A percentile compares a stretch with the other conserved stretches of the same genome.
Evolutionary conservation across 2,888 invertebrate species (phyloP).

Genomic region (Nysson spinosus): DNA sequence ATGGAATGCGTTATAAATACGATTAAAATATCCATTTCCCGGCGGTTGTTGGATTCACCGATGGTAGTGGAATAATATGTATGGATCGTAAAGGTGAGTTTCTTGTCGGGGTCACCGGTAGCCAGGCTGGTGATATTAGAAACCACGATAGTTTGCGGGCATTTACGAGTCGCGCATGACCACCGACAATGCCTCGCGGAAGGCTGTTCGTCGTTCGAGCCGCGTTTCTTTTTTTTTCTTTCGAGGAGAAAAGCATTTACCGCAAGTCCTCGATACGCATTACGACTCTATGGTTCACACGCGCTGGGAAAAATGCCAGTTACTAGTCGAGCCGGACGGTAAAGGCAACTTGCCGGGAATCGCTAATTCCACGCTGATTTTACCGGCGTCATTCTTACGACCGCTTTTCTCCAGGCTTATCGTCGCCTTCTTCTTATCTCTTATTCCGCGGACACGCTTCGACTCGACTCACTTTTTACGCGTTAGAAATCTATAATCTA

Average conservation of each 20-base stretch:
- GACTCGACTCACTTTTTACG: no score
- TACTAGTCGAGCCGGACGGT: slow-evolving; percentile 31
- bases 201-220: slow-evolving; percentile 53
- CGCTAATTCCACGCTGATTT: slow-evolving; percentile 26
- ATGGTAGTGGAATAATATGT: neutral
- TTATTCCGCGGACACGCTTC: no score
- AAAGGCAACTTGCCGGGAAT: slow-evolving; percentile 48
- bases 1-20: no score
- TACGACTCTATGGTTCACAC: slow-evolving; percentile 49
- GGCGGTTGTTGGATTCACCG: neutral
- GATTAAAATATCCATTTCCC: neutral
- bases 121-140: slow-evolving; percentile 53
- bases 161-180: slow-evolving; percentile 66
- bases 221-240: slow-evolving; percentile 49
- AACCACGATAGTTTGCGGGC: slow-evolving; percentile 46
- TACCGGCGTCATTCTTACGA: no score
- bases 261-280: slow-evolving; percentile 53
- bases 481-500: no score
- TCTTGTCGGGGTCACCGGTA: slow-evolving; percentile 14
- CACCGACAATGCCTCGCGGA: slow-evolving; percentile 60
- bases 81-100: slow-evolving; percentile 1
- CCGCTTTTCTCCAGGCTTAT: no score
- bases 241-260: slow-evolving; percentile 52
- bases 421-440: no score
- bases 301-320: slow-evolving; percentile 55